A percentile compares a stretch with the other conserved stretches of the same genome.
Conservation (phyloP, 2,888 invertebrate species). For the Himalopsyche anomala region DNA sequence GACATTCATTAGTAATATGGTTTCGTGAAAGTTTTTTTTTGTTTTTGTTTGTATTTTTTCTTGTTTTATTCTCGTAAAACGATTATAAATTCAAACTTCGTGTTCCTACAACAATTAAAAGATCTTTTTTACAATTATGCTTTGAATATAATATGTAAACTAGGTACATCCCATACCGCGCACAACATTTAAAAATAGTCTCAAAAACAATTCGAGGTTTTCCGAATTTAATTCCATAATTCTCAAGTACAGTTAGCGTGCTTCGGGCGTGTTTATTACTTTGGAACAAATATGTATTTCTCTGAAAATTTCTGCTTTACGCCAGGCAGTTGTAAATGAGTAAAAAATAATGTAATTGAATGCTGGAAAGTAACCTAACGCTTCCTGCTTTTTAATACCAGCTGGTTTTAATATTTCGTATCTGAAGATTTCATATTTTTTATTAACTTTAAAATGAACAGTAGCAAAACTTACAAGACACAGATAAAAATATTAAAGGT, state of each 20-base stretch:
- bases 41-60: too few species aligned
- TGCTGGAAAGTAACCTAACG: neutral
- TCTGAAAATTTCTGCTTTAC: slow-evolving; percentile 1
- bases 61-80: too few species aligned
- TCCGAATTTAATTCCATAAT: neutral
- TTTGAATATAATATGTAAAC: too few species aligned
- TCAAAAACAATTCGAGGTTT: neutral
- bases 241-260: neutral
- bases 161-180: neutral
- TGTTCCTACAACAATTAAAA: too few species aligned
- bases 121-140: too few species aligned
- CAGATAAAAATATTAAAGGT: too few species aligned
- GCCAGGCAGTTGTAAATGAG: neutral
- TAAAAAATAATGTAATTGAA: neutral
- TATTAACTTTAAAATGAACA: too few species aligned
- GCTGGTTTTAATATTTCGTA: neutral
- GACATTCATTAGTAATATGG: too few species aligned
- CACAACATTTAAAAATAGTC: neutral
- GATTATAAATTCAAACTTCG: too few species aligned
- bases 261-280: neutral
- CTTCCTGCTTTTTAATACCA: neutral
- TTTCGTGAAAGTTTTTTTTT: too few species aligned
- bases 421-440: neutral
- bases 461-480: too few species aligned
- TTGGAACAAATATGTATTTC: slow-evolving; percentile 2